Conservation (phyloP, 35 echinoderm and acorn worm genomes). For the Apostichopus californicus region DNA sequence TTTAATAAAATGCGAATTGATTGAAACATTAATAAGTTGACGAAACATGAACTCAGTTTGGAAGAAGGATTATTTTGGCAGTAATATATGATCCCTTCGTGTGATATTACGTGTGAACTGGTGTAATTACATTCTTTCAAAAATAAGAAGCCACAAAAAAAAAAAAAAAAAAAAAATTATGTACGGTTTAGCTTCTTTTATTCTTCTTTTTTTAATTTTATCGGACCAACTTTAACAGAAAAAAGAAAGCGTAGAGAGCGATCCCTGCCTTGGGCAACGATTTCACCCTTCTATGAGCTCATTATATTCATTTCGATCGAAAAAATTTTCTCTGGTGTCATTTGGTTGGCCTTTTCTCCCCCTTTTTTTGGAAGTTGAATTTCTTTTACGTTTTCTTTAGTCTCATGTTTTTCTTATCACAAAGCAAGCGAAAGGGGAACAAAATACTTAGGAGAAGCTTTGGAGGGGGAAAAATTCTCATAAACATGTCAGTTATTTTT, state of each 20-base stretch:
- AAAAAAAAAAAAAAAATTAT: background rate
- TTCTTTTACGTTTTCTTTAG: background rate
- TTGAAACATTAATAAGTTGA: no score
- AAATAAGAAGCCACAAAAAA: background rate
- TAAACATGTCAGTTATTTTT: background rate
- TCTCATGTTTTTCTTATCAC: slow-evolving; percentile 3
- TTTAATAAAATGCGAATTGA: no score
- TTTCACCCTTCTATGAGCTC: slow-evolving; percentile 37
- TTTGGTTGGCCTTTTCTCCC: background rate
- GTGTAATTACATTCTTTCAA: background rate
- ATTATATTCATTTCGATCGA: slow-evolving; percentile 45
- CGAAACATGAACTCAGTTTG: no score
- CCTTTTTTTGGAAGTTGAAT: background rate
- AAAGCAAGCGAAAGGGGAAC: background rate
- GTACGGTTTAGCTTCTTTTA: background rate
- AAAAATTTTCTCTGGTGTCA: background rate
- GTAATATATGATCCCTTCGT: background rate
- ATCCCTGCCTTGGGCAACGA: slow-evolving; percentile 15
- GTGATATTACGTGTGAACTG: slow-evolving; percentile 1
- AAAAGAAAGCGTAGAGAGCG: background rate
- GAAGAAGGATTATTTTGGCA: no score
- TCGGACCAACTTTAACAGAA: slow-evolving; percentile 23
- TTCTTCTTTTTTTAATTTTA: slow-evolving; percentile 14
- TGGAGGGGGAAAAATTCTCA: background rate
- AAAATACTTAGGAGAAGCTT: background rate